Evolutionary conservation across 1,140 invertebrate genomes (phyloP), one percentile per base, ranked within the genome.

Genomic region (Penaeus vannamei): DNA sequence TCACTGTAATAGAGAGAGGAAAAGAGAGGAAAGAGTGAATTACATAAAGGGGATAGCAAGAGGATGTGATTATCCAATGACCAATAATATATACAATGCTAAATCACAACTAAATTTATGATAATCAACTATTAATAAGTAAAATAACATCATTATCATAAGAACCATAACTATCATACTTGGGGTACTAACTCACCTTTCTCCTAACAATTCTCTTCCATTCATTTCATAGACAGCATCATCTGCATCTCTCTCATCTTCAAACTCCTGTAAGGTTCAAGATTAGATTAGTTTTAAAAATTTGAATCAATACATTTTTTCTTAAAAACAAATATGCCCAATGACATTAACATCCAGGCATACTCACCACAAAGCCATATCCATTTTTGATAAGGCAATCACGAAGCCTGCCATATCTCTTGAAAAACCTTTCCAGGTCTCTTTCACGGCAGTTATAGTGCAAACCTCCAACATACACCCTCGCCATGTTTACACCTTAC

Each of bases 191-290:
- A 53, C 53, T 53, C 53, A 53, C 97, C 97, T 96, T 95, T 99
- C 98, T 79, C 98, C 98, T 90, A 98, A 94, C 90, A 99, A 94
- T 93, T 99, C 98, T 94, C 98, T 98, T 64, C 98, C 98, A 94
- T 99, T 99, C 90, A 99, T 93, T 93, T 99, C 98, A 94, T 99
- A 99, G 1, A 99, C 97, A 46, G 98, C 98, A 95, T 99, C 98
- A 94, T 99, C 98, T 72, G 98, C 98, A 95, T 99, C 98, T 93
- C 98, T 95, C 93, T 98, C 97, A 93, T 99, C 98, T 93, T 99
- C 98, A 94, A 99, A 99, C 95, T 99, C 98, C 98, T 97, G 92
- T 66, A 94, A 94, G 0, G 20, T 17, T 17, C 53, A 12, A 83
- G 22, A 59, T 10, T 4, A 26, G 20, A n/a, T 59, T 7, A 29